Base-by-base conservation (phyloP, 2,113 vertebrate species). In the Heliornis fulica region DNA sequence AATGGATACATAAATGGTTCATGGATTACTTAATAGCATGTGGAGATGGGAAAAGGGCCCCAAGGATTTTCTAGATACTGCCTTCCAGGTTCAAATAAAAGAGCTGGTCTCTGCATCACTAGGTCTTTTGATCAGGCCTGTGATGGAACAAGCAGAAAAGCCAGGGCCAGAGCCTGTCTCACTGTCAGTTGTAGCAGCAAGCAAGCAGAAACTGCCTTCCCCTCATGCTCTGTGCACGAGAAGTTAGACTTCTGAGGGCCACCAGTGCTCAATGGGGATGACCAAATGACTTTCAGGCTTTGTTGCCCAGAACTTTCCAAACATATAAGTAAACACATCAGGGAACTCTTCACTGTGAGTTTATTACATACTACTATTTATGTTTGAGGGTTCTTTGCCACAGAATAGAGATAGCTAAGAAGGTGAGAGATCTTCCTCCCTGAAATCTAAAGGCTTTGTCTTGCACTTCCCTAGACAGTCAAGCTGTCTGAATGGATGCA, bases 121-220 rank as follows among this genome's bases (percentile, higher is more conserved):
- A 31, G 57, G n/a, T 29, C 51, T 36, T 48, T 56, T 40, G 13
- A 41, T 25, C 57, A 65, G 34, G 51, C 28, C 50, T 65, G 50
- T 51, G 74, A 64, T 53, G 31, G 50, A 54, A 53, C 43, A 57
- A 60, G 20, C 31, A n/a, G 38, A 17, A 13, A 38, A n/a, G 60
- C 22, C 50, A 50, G 69, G 32, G 72, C 15, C 38, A 63, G 57
- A 69, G 45, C 59, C 53, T 48, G 56, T 36, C n/a, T 85, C 36
- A 5, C 50, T 69, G 63, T 8, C 65, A 6, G 0, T 0, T 6
- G 36, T 48, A 13, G 40, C 57, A 41, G n/a, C 22, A 13, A n/a
- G 71, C 40, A 48, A 51, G 46, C 56, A 93, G 76, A 63, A 82
- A 11, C 32, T 68, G 41, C 64, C 22, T 66, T 85, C 25, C 57